Evolutionary conservation across 2,888 invertebrate genomes (phyloP).

Genomic region (Leptinotarsa tumamoca): DNA sequence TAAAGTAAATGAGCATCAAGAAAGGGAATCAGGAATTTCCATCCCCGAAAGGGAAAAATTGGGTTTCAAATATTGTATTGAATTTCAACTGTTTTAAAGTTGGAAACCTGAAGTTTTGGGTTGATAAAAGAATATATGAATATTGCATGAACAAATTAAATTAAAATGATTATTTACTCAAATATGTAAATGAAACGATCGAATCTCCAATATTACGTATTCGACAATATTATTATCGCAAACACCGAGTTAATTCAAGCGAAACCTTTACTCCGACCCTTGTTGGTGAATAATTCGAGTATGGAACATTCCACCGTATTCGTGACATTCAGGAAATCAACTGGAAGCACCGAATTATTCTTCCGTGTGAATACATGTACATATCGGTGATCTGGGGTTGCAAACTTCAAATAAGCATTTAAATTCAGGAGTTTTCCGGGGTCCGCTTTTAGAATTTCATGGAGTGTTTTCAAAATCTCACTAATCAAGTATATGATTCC

Average conservation of each 20-base stretch:
- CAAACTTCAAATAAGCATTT: not conserved
- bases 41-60: too few species aligned
- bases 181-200: not conserved
- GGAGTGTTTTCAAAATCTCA: not conserved
- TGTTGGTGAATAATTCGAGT: not conserved
- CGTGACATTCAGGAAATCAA: not conserved
- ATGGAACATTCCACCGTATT: not conserved
- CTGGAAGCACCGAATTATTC: constrained; percentile 14
- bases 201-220: not conserved
- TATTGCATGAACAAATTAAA: too few species aligned
- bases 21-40: too few species aligned
- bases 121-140: too few species aligned
- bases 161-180: not conserved
- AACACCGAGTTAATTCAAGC: not conserved
- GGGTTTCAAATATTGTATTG: too few species aligned
- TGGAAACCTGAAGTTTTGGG: too few species aligned
- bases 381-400: not conserved
- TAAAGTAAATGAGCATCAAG: too few species aligned
- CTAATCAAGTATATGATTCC: too few species aligned
- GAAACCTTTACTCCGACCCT: not conserved
- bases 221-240: not conserved
- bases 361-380: constrained; percentile 1
- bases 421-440: not conserved
- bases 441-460: not conserved
- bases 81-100: too few species aligned